These are phyloP conservation scores for Cottus gobio DNA, from an alignment of 2,113 vertebrate genomes.

Conservation along the genomic window DNA sequence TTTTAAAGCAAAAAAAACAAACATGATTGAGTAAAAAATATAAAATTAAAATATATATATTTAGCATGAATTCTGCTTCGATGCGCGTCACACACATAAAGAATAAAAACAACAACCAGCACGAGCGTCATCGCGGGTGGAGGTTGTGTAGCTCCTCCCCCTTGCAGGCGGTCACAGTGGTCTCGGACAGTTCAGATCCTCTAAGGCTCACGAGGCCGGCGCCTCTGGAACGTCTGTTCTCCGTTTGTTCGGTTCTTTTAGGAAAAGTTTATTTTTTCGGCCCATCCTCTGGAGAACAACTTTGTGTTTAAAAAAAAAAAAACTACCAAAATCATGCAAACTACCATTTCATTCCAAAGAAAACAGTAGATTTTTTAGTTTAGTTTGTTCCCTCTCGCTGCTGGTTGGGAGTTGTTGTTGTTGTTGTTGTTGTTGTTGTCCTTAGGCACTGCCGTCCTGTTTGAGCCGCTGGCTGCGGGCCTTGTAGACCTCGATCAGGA, in stretches of 20 bases:
- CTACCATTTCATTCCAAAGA: constrained; percentile 63
- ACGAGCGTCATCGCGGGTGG: background rate
- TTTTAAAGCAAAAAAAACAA: constrained; percentile 53
- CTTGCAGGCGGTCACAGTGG: too few species aligned
- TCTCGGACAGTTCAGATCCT: too few species aligned
- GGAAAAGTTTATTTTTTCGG: constrained; percentile 3
- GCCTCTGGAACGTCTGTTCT: too few species aligned
- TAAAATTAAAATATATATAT: constrained; percentile 74
- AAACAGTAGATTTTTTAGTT: constrained; percentile 56
- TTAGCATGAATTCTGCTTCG: constrained; percentile 57
- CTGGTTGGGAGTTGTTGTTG: constrained; percentile 49
- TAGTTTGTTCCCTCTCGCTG: constrained; percentile 50
- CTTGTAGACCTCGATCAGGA: constrained; percentile 95
- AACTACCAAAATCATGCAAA: constrained; percentile 82
- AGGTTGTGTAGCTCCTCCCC: too few species aligned
- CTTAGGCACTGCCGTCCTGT: constrained; percentile 85
- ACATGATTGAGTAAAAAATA: constrained; percentile 71
- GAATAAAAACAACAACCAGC: constrained; percentile 66
- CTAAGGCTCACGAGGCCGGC: too few species aligned
- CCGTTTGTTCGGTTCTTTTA: too few species aligned
- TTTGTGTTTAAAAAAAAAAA: constrained; percentile 61
- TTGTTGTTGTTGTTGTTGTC: constrained; percentile 20
- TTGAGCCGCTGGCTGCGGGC: constrained; percentile 91
- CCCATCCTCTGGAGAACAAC: constrained; percentile 51
- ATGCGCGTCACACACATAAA: constrained; percentile 52